These are phyloP conservation scores for Sebastes vulpes DNA, from an alignment of 2,797 vertebrate species.

Conservation along the genomic window DNA sequence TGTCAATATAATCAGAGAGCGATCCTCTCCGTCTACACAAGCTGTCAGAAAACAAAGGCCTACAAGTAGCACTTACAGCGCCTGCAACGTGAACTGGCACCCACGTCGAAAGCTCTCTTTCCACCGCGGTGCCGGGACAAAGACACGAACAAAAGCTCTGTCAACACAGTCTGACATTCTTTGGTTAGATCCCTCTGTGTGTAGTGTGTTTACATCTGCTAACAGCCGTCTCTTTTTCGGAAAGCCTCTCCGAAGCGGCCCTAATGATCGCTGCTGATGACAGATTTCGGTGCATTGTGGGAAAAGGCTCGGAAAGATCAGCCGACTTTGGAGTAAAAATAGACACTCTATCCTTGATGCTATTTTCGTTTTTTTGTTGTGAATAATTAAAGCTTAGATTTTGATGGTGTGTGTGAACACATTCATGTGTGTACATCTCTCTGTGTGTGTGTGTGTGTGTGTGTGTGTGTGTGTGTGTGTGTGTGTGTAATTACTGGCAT, in stretches of 20 bases:
- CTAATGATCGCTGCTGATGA: constrained; percentile 59
- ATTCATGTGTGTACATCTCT: not conserved
- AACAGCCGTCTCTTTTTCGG: constrained; percentile 26
- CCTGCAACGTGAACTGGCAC: constrained; percentile 44
- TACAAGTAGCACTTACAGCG: constrained; percentile 50
- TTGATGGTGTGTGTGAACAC: constrained; percentile 1
- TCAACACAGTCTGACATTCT: constrained; percentile 57
- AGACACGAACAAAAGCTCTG: constrained; percentile 63
- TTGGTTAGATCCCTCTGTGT: constrained; percentile 53
- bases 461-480: constrained; percentile 2
- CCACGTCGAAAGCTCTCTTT: constrained; percentile 37
- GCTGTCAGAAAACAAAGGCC: constrained; percentile 73
- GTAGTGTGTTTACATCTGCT: constrained; percentile 60
- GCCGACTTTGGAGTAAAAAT: constrained; percentile 66
- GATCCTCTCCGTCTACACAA: constrained; percentile 54
- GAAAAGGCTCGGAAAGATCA: constrained; percentile 55
- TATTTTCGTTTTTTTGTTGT: constrained; percentile 45
- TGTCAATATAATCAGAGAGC: constrained; percentile 72
- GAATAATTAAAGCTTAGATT: constrained; percentile 62
- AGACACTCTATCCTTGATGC: constrained; percentile 49
- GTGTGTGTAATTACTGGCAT: constrained; percentile 75
- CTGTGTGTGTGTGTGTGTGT: too few relatives aligned
- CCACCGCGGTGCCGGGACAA: constrained; percentile 34
- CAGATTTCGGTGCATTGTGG: constrained; percentile 51
- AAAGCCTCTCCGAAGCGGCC: constrained; percentile 26